These are phyloP conservation scores for Acronicta leporina DNA, from an alignment of 2,888 invertebrate genomes.

Conservation along the genomic window DNA sequence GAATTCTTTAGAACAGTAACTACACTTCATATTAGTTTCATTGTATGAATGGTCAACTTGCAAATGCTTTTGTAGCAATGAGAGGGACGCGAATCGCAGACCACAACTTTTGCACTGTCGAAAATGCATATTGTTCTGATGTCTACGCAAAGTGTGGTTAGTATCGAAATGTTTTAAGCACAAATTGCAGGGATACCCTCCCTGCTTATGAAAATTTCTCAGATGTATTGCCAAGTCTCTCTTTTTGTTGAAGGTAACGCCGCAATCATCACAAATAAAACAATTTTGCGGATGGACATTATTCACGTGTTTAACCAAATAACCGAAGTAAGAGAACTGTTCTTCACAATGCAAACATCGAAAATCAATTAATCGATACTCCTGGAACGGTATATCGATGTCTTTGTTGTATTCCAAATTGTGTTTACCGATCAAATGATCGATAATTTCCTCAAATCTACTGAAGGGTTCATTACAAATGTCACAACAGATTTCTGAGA, in stretches of 20 bases:
- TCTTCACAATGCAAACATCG: constrained; percentile 73
- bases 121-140: constrained; percentile 72
- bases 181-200: constrained; percentile 74
- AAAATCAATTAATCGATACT: constrained; percentile 73
- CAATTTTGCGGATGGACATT: constrained; percentile 70
- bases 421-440: constrained; percentile 78
- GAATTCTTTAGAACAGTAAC: constrained; percentile 73
- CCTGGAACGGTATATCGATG: constrained; percentile 71
- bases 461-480: constrained; percentile 74
- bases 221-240: constrained; percentile 73
- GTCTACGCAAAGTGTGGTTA: constrained; percentile 60
- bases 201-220: constrained; percentile 68
- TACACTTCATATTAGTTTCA: constrained; percentile 69
- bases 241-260: constrained; percentile 73
- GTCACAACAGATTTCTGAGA: constrained; percentile 77
- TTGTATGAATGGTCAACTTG: constrained; percentile 68
- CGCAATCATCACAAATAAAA: constrained; percentile 78
- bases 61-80: constrained; percentile 72
- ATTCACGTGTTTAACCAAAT: constrained; percentile 75
- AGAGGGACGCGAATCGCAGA: constrained; percentile 65
- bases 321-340: constrained; percentile 72
- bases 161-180: constrained; percentile 70
- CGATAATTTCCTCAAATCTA: constrained; percentile 69
- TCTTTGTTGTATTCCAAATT: constrained; percentile 73
- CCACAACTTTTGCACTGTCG: constrained; percentile 74